phyloP scores from a whole-genome alignment of 2,113 vertebrate species.

The Puma concolor region DNA sequence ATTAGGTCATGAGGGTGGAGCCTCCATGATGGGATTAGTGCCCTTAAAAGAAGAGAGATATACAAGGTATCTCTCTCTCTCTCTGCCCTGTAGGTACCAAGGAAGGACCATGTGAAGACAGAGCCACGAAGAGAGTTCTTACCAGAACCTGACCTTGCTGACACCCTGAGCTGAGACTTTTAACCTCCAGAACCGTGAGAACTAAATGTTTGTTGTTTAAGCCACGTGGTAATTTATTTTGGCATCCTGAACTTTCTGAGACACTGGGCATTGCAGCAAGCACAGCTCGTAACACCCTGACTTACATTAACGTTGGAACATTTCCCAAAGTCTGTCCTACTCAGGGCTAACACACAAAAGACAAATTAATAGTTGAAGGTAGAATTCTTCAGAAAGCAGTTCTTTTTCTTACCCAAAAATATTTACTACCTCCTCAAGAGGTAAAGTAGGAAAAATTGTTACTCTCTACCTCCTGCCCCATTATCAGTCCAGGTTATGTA shows the following conservation, averaged over 20 bases:
- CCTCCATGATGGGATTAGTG: background rate
- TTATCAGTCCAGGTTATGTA: background rate
- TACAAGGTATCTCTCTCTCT: background rate
- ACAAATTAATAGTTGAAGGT: background rate
- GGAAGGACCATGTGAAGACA: background rate
- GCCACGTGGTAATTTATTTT: background rate
- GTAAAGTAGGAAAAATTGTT: background rate
- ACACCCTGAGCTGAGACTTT: background rate
- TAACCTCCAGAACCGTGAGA: background rate
- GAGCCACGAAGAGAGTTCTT: background rate
- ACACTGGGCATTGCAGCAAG: background rate
- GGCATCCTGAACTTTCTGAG: background rate
- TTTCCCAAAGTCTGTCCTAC: background rate
- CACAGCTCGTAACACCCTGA: background rate
- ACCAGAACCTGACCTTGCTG: background rate
- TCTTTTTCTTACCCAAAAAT: background rate
- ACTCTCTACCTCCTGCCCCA: background rate
- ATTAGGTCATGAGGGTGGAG: background rate
- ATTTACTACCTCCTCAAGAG: background rate
- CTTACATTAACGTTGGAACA: background rate
- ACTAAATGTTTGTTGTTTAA: background rate
- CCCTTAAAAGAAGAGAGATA: background rate
- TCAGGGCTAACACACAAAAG: background rate
- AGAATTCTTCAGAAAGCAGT: background rate
- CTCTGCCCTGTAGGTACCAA: accelerated